Base-by-base conservation (phyloP, 2,113 vertebrate species). In the Oceanodroma tethys region DNA sequence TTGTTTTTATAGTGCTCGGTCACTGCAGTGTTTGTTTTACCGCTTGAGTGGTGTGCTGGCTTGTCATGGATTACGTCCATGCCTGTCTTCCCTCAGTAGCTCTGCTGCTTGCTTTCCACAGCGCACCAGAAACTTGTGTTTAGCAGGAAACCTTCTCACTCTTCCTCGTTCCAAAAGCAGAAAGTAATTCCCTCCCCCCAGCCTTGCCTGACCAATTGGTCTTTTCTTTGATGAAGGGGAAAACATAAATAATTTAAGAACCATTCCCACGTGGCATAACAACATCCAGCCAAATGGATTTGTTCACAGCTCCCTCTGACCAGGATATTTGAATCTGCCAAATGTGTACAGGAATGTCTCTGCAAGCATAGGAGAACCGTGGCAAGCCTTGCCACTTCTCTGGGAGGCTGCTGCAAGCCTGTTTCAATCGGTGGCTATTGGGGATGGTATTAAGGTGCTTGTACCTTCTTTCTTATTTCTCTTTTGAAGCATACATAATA, bases 311-410 rank as follows among this genome's bases (percentile, higher is more conserved):
- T 91, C 48, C 67, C 20, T 66, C 62, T 43, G 43, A 76, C 16
- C 34, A 25, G 38, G 26, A 19, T 63, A 40, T 43, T 36, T 9
- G 4, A 30, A 55, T 48, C 34, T 65, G 55, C 47, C n/a, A 30
- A 12, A 43, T 27, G 30, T 11, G 9, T 4, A 9, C 0, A 56
- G 25, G 65, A 88, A 45, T 8, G 25, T 34, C 32, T 88, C 82
- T 60, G 38, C n/a, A 40, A 79, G 55, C 3, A 0, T 6, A 26
- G 53, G n/a, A 66, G 80, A 62, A 14, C 13, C 1, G 1, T 4
- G 8, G 42, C 68, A 60, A 84, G 38, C 23, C 36, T 78, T 38
- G 42, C 42, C 10, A 1, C 38, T 43, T 52, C 56, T 81, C 43
- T 23, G 11, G 48, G 40, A 43, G 10, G 36, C 62, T 71, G 55